Base-by-base conservation (phyloP, 2,113 vertebrate species). In the Dromaius novaehollandiae region DNA sequence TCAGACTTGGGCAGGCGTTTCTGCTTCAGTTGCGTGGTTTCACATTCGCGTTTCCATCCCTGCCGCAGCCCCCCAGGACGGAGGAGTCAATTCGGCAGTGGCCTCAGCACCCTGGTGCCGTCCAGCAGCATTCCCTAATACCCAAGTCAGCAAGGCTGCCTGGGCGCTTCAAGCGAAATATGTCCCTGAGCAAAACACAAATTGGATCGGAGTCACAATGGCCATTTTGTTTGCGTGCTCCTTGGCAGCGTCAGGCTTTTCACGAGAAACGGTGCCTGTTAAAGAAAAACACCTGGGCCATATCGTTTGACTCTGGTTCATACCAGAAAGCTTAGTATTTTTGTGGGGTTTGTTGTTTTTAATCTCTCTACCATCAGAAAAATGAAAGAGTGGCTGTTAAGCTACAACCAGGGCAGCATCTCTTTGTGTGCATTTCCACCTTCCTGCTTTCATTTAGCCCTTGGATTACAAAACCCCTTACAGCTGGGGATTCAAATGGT, bases 161-260 rank as follows among this genome's bases (percentile, higher is more conserved):
- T 70, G 30, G 51, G 28, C 48, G 11, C 44, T 92, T 50, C n/a
- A 69, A 73, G n/a, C 34, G 38, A 85, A 95, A 85, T 0, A 7
- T 20, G 61, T 86, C 88, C 86, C 83, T 42, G 86, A 68, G 74
- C 65, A 75, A 88, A 90, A 64, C 50, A 15, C 7, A 46, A 9
- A 71, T 51, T 51, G 70, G 10, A 88, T 70, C 32, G 38, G 16
- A 61, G 80, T 63, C 16, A 32, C 80, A 42, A 11, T 21, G 56
- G 40, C 44, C 79, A 75, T 28, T 50, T 64, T 53, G 3, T 13
- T 77, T 51, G 42, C 65, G 84, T 50, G 15, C 46, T 91, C 34
- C n/a, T 28, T 17, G 11, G 15, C 56, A 32, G 56, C 56, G 10
- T 69, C 25, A 76, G 15, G 26, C n/a, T 90, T 75, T 78, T 82